Conservation (phyloP, 1,140 invertebrate species). For the Halyomorpha halys region DNA sequence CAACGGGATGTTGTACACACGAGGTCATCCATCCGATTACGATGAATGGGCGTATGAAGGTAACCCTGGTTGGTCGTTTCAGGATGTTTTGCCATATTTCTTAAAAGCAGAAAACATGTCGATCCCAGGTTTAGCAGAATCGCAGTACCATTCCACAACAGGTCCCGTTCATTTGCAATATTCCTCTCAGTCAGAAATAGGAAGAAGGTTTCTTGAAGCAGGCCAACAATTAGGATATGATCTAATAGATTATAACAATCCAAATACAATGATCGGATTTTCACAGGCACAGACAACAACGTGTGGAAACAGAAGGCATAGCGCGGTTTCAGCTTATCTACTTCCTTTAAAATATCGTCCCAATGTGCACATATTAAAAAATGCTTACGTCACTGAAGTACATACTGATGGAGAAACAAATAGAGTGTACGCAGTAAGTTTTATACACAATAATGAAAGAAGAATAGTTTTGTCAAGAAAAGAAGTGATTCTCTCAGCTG, state of each 20-base stretch:
- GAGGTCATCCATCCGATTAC: constrained; percentile 55
- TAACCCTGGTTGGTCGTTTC: constrained; percentile 48
- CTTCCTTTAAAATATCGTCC: constrained; percentile 39
- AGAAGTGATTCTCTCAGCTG: constrained; percentile 28
- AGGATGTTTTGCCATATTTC: constrained; percentile 47
- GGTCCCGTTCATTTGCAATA: constrained; percentile 50
- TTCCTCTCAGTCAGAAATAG: constrained; percentile 40
- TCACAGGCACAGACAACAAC: constrained; percentile 35
- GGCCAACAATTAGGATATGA: constrained; percentile 43
- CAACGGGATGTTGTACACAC: constrained; percentile 72
- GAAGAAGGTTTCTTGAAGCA: constrained; percentile 43
- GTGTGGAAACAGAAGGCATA: constrained; percentile 41
- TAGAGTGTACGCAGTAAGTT: constrained; percentile 45
- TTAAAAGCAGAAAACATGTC: constrained; percentile 32
- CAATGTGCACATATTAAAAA: constrained; percentile 46
- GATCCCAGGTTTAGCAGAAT: constrained; percentile 31
- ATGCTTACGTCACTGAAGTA: constrained; percentile 43
- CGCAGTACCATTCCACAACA: constrained; percentile 49
- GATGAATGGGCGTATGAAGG: constrained; percentile 48
- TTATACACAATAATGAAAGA: constrained; percentile 35
- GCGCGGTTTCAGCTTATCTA: constrained; percentile 47
- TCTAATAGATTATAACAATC: constrained; percentile 43
- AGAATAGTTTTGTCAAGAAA: constrained; percentile 24
- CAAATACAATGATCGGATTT: constrained; percentile 37
- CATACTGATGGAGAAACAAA: constrained; percentile 44